Evolutionary conservation across 2,797 vertebrate species (phyloP), one percentile per base, ranked within the genome.

Genomic region (Champsocephalus gunnari): DNA sequence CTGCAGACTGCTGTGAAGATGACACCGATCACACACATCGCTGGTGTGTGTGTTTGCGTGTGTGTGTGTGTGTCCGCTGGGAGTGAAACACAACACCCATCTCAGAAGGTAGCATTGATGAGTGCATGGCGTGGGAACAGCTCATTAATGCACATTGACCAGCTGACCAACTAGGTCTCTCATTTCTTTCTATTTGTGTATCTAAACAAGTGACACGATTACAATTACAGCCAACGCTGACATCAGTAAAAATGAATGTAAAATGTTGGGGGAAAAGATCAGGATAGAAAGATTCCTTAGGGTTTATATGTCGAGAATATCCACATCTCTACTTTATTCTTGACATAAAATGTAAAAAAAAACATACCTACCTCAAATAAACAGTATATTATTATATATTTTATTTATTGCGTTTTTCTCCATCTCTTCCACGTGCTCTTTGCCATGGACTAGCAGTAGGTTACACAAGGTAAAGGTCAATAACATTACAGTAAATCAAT

Each of bases 71-170:
- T 12, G 41, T 9, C 66, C 57, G 64, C 38, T 13, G 69, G 73
- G 74, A 75, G n/a, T 21, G 87, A 79, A 16, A 90, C 80, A 7
- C 3, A 72, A 90, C 79, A 86, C 87, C 75, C 72, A 80, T 84
- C 38, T 32, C 62, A 75, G 59, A 70, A 50, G 57, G 71, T 24
- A 41, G 66, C 1, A 1, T 43, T 55, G 60, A 71, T 63, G 73
- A 78, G 70, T 21, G 47, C 50, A 72, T 81, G 12, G 76, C 44
- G 74, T 88, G 87, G 72, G 85, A 89, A 80, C 57, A 55, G 71
- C 34, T 74, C 54, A 84, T 89, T 84, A 76, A 76, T 50, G 21
- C 54, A 56, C 19, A 62, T 0, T 1, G 11, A 66, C 54, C 75
- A 71, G 67, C 58, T 77, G 66, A 81, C 24, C 12, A 34, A 54